Conservation (phyloP, 2,113 vertebrate genomes). For the Callorhinus ursinus region DNA sequence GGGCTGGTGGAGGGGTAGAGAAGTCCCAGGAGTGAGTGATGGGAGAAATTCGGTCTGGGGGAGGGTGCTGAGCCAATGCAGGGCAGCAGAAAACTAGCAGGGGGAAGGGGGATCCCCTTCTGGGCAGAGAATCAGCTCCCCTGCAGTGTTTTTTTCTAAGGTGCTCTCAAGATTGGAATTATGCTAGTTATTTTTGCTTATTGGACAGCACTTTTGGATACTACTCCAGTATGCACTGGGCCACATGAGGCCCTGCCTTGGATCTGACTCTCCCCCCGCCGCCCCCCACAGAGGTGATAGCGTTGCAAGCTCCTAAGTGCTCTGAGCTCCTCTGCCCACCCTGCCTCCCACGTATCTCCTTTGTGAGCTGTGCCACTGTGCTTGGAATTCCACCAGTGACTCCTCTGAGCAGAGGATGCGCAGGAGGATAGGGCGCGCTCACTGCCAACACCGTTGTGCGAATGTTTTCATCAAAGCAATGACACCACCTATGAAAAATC, state of each 20-base stretch:
- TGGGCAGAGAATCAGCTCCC: neutral
- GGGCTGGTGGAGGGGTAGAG: neutral
- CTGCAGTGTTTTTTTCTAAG: neutral
- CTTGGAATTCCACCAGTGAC: neutral
- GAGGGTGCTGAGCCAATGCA: neutral
- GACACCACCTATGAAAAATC: neutral
- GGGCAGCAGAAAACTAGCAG: fast-evolving
- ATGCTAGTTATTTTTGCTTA: neutral
- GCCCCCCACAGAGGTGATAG: neutral
- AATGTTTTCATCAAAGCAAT: neutral
- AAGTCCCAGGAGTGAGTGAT: fast-evolving
- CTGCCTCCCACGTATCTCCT: fast-evolving
- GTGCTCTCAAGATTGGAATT: neutral
- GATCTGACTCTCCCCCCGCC: no score
- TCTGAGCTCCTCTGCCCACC: neutral
- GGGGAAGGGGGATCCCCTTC: no score
- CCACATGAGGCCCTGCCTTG: neutral
- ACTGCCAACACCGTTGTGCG: fast-evolving
- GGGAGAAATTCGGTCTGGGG: neutral
- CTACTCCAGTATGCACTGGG: no score
- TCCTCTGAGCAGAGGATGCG: neutral
- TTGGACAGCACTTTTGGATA: neutral
- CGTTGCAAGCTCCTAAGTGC: neutral
- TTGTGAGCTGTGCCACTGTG: neutral
- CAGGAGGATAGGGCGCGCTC: fast-evolving